These are phyloP conservation scores for Parnassius mnemosyne DNA, from an alignment of 2,888 invertebrate genomes.

Conservation along the genomic window DNA sequence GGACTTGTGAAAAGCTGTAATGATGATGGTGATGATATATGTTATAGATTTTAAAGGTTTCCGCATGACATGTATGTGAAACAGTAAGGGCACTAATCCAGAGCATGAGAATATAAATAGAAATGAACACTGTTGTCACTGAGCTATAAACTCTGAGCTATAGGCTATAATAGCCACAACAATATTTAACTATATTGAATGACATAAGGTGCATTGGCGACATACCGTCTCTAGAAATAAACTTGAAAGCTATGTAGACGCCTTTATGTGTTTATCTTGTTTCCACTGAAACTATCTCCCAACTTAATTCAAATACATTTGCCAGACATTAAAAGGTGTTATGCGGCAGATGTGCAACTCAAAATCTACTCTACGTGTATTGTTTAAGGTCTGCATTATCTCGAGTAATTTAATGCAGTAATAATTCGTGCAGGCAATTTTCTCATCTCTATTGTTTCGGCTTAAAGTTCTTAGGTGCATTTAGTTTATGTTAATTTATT, in stretches of 20 bases:
- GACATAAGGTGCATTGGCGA: not conserved
- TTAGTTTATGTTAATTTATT: not conserved
- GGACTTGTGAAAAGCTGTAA: too few relatives aligned
- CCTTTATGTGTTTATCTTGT: conserved; percentile 27
- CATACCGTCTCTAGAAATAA: conserved; percentile 17
- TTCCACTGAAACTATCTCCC: conserved; percentile 30
- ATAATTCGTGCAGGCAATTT: conserved; percentile 1
- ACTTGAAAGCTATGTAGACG: conserved; percentile 19
- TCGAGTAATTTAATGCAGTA: not conserved
- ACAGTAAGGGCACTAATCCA: too few relatives aligned
- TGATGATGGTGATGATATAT: too few relatives aligned
- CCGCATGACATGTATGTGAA: too few relatives aligned
- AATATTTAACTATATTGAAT: not conserved
- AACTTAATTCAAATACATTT: conserved; percentile 30
- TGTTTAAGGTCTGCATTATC: not conserved
- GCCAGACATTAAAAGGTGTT: conserved; percentile 23
- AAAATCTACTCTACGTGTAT: not conserved
- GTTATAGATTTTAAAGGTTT: too few relatives aligned
- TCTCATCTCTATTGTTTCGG: conserved; percentile 4
- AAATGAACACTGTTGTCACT: too few relatives aligned
- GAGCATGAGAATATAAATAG: too few relatives aligned
- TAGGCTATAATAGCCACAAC: too few relatives aligned
- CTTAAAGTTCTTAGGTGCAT: not conserved
- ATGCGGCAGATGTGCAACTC: not conserved
- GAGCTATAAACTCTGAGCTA: too few relatives aligned